Percentiles rank a stretch among this genome's conserved stretches.
Conservation (phyloP, 2,888 invertebrate species). For the Microplitis deprimator region DNA sequence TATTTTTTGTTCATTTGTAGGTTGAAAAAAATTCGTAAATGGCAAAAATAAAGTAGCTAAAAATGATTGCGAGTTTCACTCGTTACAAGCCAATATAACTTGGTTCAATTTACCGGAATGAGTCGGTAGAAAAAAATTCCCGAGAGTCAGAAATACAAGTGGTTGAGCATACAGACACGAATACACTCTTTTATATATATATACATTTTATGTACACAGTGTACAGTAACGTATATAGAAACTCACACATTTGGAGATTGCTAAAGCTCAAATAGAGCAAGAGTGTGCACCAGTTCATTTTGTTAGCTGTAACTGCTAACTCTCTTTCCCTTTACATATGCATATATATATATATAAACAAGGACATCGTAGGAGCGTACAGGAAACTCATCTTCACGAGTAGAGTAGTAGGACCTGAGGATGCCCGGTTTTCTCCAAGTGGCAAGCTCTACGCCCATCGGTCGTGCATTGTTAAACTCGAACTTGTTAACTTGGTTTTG, state of each 20-base stretch:
- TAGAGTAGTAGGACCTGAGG: conserved; percentile 28
- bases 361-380: not conserved
- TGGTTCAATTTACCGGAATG: conserved; percentile 39
- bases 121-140: conserved; percentile 23
- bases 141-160: conserved; percentile 11
- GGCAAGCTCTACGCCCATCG: conserved; percentile 47
- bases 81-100: conserved; percentile 34
- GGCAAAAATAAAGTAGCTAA: conserved; percentile 4
- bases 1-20: not conserved
- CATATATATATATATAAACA: not conserved
- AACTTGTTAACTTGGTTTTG: conserved; percentile 53
- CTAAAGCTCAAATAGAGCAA: conserved; percentile 27
- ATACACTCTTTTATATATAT: conserved; percentile 2
- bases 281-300: conserved; percentile 35
- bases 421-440: conserved; percentile 28
- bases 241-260: conserved; percentile 36
- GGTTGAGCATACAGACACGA: conserved; percentile 20
- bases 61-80: conserved; percentile 25
- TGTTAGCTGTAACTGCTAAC: conserved; percentile 35
- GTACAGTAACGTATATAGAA: not conserved
- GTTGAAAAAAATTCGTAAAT: conserved; percentile 3
- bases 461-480: conserved; percentile 52
- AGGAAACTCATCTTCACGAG: conserved; percentile 23
- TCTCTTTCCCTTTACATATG: not conserved
- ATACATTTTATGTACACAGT: not conserved